Conservation (phyloP, 2,797 vertebrate genomes). For the Neosilurus mollespiculum region DNA sequence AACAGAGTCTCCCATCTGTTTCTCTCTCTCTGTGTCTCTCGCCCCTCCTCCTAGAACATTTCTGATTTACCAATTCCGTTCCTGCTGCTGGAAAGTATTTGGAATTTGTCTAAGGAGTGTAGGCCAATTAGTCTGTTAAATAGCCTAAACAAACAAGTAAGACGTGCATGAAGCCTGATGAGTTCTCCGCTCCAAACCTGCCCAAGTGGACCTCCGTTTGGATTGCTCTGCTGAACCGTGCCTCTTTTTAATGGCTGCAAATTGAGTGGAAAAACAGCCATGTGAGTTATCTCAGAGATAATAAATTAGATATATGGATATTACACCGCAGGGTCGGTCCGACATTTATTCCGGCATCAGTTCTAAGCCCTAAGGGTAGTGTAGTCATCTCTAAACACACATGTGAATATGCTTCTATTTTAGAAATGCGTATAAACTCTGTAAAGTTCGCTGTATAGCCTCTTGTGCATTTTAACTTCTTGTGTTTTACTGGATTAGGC, state of each 20-base stretch:
- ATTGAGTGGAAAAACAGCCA: constrained; percentile 8
- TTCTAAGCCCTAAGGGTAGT: not conserved
- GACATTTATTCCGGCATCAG: not conserved
- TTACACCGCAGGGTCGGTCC: not conserved
- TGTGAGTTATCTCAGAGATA: constrained; percentile 7
- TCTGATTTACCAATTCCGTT: constrained; percentile 57
- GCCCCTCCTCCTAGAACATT: constrained; percentile 5
- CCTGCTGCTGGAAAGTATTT: constrained; percentile 58
- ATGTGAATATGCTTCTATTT: not conserved
- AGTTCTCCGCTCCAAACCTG: constrained; percentile 47
- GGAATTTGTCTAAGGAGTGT: constrained; percentile 54
- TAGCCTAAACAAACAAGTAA: constrained; percentile 54
- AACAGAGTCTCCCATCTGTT: constrained; percentile 41
- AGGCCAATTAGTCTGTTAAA: constrained; percentile 54
- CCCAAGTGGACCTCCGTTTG: constrained; percentile 38
- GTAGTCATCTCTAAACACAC: not conserved
- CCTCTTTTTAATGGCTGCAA: constrained; percentile 37
- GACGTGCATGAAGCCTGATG: constrained; percentile 42
- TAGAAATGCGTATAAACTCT: not conserved
- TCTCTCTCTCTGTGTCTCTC: constrained; percentile 20
- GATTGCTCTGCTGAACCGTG: constrained; percentile 35
- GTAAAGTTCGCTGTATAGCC: not conserved
- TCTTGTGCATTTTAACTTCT: not conserved
- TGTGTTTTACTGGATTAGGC: not conserved
- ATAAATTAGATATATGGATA: constrained; percentile 17